Conservation (phyloP, 2,113 vertebrate species). For the Serilophus lunatus region DNA sequence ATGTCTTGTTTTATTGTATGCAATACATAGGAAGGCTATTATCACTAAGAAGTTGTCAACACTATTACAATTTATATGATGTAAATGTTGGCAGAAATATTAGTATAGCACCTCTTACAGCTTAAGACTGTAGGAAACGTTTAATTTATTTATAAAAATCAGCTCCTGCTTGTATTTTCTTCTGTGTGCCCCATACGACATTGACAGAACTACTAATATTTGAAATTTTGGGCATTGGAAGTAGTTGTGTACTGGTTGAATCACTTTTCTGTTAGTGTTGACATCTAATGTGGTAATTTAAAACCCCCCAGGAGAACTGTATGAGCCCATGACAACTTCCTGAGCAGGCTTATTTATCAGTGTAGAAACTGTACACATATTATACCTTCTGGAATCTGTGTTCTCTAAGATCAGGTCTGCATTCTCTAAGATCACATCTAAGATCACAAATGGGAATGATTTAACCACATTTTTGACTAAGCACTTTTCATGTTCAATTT, state of each 20-base stretch:
- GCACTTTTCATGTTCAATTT: background rate
- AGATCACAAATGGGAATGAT: too few relatives aligned
- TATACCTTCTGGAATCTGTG: background rate
- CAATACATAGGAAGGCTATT: background rate
- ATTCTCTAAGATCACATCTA: background rate
- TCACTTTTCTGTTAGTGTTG: conserved; percentile 13
- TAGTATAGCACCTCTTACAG: background rate
- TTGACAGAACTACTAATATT: background rate
- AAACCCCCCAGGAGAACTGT: background rate
- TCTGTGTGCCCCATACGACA: background rate
- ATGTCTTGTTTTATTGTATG: background rate
- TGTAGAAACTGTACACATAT: background rate
- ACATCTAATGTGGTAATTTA: background rate
- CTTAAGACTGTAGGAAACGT: background rate
- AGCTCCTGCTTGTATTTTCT: background rate
- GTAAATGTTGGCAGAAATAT: background rate
- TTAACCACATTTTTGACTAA: background rate
- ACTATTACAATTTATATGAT: background rate
- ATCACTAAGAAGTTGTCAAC: background rate
- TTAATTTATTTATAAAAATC: background rate
- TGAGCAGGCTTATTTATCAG: background rate
- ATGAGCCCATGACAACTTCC: background rate
- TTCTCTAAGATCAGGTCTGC: background rate
- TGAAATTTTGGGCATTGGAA: background rate
- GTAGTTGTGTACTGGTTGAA: background rate